Conservation (phyloP, 1,140 invertebrate species). For the Bicyclus anynana region DNA sequence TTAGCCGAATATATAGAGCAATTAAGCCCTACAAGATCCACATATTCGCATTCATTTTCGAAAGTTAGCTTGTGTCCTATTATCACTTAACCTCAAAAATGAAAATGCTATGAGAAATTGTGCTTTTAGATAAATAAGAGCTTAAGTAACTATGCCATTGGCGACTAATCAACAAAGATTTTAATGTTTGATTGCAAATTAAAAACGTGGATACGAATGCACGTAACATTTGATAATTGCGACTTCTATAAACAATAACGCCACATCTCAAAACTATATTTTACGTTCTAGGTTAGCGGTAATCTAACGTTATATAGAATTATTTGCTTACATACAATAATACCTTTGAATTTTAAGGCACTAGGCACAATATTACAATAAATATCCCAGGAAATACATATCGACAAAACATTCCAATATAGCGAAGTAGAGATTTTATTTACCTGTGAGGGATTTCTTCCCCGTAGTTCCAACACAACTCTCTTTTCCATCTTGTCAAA, state of each 20-base stretch:
- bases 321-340: conserved; percentile 1
- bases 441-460: conserved; percentile 89
- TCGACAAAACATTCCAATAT: conserved; percentile 76
- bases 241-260: conserved; percentile 42
- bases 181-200: conserved; percentile 11
- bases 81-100: conserved; percentile 70
- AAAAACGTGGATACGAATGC: conserved; percentile 63
- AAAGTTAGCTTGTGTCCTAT: conserved; percentile 16
- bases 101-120: conserved; percentile 25
- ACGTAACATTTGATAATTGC: conserved; percentile 70
- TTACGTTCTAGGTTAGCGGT: conserved; percentile 12
- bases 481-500: conserved; percentile 90
- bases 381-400: conserved; percentile 67
- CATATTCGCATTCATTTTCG: conserved; percentile 1
- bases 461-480: conserved; percentile 92
- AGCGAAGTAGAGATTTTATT: conserved; percentile 73
- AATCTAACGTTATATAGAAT: background rate
- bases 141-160: background rate
- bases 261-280: conserved; percentile 48
- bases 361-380: conserved; percentile 24
- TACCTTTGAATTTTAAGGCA: conserved; percentile 5
- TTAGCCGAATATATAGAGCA: background rate
- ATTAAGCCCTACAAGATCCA: background rate
- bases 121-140: conserved; percentile 12
- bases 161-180: conserved; percentile 5